Conservation (phyloP, 1,140 invertebrate genomes). For the Euura lappo region DNA sequence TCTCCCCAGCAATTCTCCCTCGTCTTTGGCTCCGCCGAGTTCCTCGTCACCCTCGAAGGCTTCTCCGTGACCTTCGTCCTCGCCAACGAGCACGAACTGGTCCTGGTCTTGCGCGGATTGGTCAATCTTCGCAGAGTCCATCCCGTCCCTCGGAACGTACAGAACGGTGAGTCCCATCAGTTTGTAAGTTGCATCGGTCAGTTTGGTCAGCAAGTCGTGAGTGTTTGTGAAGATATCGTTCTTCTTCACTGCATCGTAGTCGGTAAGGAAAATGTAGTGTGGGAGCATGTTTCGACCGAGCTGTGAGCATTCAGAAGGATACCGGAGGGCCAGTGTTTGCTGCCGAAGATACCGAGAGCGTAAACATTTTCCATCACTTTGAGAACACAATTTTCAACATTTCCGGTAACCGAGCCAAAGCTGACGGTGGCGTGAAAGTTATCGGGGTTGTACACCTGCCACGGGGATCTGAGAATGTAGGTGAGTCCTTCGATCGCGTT, state of each 20-base stretch:
- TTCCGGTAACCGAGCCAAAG: slow-evolving; percentile 71
- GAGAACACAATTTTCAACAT: slow-evolving; percentile 68
- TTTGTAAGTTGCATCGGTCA: slow-evolving; percentile 82
- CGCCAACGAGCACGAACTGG: slow-evolving; percentile 7
- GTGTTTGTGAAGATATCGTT: slow-evolving; percentile 63
- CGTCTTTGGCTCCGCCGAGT: slow-evolving; percentile 64
- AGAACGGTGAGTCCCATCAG: slow-evolving; percentile 77
- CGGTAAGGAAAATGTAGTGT: neutral
- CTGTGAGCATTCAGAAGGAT: slow-evolving; percentile 44
- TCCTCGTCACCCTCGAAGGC: slow-evolving; percentile 24
- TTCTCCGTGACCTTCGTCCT: slow-evolving; percentile 4
- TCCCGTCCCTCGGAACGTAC: slow-evolving; percentile 80
- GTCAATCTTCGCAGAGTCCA: slow-evolving; percentile 44
- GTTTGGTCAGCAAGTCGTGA: slow-evolving; percentile 75
- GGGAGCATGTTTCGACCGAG: too few relatives aligned
- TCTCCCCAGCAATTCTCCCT: slow-evolving; percentile 73
- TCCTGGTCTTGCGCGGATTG: neutral
- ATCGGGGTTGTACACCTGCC: slow-evolving; percentile 68
- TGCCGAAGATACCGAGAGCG: slow-evolving; percentile 69
- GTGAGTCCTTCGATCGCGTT: slow-evolving; percentile 65
- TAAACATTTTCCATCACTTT: slow-evolving; percentile 70
- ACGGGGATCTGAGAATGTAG: slow-evolving; percentile 70
- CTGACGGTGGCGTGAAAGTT: slow-evolving; percentile 72
- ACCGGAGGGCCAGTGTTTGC: slow-evolving; percentile 72
- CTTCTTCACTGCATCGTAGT: slow-evolving; percentile 31